A percentile compares a stretch with the other conserved stretches of the same genome.
These are phyloP conservation scores for Paelopatides confundens DNA, from an alignment of 53 echinoderm and acorn worm genomes.

Conservation along the genomic window DNA sequence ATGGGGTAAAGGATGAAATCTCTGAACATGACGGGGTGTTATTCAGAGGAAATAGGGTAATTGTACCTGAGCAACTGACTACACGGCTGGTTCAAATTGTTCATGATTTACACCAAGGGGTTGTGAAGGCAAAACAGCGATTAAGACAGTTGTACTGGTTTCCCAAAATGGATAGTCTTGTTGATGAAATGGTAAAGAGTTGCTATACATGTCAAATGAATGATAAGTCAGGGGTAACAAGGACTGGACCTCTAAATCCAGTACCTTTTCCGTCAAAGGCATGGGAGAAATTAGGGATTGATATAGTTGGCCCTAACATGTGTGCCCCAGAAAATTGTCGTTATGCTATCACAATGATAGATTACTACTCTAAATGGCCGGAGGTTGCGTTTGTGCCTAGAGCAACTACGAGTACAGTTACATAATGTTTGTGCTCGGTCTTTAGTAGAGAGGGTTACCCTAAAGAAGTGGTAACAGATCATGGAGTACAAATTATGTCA, in stretches of 20 bases:
- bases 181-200: conserved; percentile 28
- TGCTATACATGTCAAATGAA: conserved; percentile 50
- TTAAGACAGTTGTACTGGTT: conserved; percentile 70
- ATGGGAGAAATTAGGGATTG: conserved; percentile 51
- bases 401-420: not conserved
- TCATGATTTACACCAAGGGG: conserved; percentile 72
- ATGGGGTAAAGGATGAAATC: conserved; percentile 54
- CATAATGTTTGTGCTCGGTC: not conserved
- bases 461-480: conserved; percentile 14
- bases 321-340: not conserved
- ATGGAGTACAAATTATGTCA: conserved; percentile 11
- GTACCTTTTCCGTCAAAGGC: conserved; percentile 46
- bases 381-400: not conserved
- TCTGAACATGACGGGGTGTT: conserved; percentile 49
- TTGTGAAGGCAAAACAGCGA: conserved; percentile 66
- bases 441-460: conserved; percentile 25
- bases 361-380: conserved; percentile 33
- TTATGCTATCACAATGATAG: conserved; percentile 32
- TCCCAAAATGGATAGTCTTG: conserved; percentile 63
- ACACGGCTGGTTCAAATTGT: conserved; percentile 25
- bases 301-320: conserved; percentile 9
- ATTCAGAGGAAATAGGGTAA: conserved; percentile 50
- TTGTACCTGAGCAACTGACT: conserved; percentile 40
- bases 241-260: conserved; percentile 58
- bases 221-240: conserved; percentile 62